Conservation (phyloP, 2,113 vertebrate genomes). For the Gobiocypris rarus region DNA sequence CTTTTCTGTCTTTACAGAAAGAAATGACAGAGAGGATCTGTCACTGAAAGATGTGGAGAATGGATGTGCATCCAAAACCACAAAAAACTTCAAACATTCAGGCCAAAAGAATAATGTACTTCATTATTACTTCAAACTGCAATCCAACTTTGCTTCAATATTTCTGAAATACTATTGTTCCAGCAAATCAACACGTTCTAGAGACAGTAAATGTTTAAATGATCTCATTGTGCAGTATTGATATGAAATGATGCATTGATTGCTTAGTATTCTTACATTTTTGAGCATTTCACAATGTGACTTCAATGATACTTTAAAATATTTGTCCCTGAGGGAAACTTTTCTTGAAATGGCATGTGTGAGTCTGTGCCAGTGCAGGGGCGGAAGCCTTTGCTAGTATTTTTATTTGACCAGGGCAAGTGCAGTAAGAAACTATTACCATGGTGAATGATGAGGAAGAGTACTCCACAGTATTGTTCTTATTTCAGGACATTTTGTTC, state of each 20-base stretch:
- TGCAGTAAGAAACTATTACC: background rate
- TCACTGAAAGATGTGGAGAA: conserved; percentile 64
- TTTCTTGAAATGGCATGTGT: conserved; percentile 2
- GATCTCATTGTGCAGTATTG: background rate
- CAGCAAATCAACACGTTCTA: background rate
- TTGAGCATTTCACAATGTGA: background rate
- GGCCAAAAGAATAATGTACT: conserved; percentile 3
- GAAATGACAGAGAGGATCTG: conserved; percentile 87
- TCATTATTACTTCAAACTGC: too few species aligned
- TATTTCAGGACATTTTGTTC: conserved; percentile 6
- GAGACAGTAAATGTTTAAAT: background rate
- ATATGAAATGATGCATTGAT: background rate
- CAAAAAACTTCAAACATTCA: conserved; percentile 6
- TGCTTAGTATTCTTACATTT: background rate
- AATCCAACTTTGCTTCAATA: background rate
- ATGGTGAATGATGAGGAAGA: background rate
- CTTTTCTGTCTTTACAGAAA: conserved; percentile 72
- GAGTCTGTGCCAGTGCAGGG: background rate
- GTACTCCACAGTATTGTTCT: background rate
- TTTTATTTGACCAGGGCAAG: conserved; percentile 25
- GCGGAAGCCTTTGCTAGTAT: background rate
- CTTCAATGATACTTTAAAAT: background rate
- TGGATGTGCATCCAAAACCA: conserved; percentile 50
- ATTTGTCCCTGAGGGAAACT: background rate
- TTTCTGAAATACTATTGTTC: background rate